Conservation (phyloP, 2,797 vertebrate genomes). For the Pseudochirops corinnae region DNA sequence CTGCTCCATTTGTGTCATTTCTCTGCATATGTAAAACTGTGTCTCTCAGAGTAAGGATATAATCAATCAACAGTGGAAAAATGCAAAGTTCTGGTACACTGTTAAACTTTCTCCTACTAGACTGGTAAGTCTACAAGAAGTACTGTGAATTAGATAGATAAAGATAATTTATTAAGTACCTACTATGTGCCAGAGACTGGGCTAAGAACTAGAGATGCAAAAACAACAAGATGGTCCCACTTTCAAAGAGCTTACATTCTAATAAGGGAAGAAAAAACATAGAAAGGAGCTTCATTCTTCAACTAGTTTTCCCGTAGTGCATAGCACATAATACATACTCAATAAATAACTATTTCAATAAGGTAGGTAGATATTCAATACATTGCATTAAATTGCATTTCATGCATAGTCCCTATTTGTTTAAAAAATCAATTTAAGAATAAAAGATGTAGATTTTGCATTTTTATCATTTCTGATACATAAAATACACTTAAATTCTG, state of each 20-base stretch:
- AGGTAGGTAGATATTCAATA: neutral
- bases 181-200: neutral
- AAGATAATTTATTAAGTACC: neutral
- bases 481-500: neutral
- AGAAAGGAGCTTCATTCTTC: neutral
- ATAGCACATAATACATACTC: neutral
- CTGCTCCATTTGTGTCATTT: neutral
- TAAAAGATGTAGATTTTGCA: neutral
- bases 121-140: neutral
- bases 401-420: neutral
- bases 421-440: neutral
- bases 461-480: neutral
- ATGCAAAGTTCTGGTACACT: neutral
- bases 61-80: neutral
- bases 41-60: slow-evolving; percentile 29
- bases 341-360: neutral
- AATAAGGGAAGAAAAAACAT: neutral
- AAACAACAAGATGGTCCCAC: neutral
- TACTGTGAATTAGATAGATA: neutral
- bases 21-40: neutral
- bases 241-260: neutral
- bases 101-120: neutral
- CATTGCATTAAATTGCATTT: neutral
- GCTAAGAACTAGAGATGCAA: neutral
- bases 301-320: neutral